A percentile compares a stretch with the other conserved stretches of the same genome.
Evolutionary conservation across 2,797 vertebrate species (phyloP).

Genomic region (Synanceia verrucosa): DNA sequence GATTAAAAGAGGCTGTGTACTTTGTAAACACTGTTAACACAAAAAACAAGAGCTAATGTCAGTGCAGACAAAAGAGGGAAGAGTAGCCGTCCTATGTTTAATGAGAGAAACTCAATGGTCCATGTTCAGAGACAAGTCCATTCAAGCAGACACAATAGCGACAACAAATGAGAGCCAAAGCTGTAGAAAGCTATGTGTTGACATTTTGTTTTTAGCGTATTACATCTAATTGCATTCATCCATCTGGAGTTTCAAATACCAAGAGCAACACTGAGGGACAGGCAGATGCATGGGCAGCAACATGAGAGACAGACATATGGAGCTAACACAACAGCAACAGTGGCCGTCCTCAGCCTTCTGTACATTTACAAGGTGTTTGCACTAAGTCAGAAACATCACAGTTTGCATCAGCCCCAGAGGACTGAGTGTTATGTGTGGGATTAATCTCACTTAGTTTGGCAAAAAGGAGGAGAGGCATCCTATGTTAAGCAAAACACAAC

Average conservation of each 20-base stretch:
- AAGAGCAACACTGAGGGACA: conserved; percentile 34
- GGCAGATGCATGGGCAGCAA: conserved; percentile 50
- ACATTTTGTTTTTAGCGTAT: conserved; percentile 64
- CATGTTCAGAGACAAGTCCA: conserved; percentile 56
- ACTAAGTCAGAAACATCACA: conserved; percentile 35
- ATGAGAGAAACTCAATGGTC: conserved; percentile 69
- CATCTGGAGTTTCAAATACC: conserved; percentile 65
- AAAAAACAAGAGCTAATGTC: conserved; percentile 36
- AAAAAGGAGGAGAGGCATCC: conserved; percentile 1
- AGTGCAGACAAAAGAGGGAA: conserved; percentile 29
- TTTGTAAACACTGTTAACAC: conserved; percentile 31
- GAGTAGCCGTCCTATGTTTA: conserved; percentile 44
- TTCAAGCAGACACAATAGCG: conserved; percentile 54
- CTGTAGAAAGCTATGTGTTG: conserved; percentile 55
- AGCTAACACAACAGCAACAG: conserved; percentile 26
- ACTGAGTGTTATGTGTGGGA: conserved; percentile 13
- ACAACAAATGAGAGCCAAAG: conserved; percentile 56
- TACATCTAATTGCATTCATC: conserved; percentile 68
- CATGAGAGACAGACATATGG: conserved; percentile 41
- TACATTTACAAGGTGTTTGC: conserved; percentile 34
- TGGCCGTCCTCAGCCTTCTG: conserved; percentile 33
- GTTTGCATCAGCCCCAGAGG: conserved; percentile 25
- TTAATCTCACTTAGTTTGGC: conserved; percentile 38
- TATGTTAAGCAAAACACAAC: background rate
- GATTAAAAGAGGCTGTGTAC: conserved; percentile 10